Conservation (phyloP, 2,888 invertebrate genomes). For the Sipunculus nudus region DNA sequence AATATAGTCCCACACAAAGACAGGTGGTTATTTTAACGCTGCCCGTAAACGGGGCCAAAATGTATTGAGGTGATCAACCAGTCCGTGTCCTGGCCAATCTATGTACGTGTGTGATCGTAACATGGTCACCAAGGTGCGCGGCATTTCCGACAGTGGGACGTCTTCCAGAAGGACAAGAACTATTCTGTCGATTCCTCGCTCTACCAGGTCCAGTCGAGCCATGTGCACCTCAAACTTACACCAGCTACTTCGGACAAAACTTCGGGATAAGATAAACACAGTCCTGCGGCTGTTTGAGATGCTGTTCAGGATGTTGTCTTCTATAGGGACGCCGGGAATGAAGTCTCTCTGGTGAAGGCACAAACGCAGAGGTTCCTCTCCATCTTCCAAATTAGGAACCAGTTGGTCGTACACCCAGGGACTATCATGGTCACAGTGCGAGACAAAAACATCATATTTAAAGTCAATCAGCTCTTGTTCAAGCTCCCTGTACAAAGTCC, state of each 20-base stretch:
- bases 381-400: too few relatives aligned
- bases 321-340: conserved; percentile 76
- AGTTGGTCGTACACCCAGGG: too few relatives aligned
- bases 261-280: conserved; percentile 74
- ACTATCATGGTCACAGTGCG: too few relatives aligned
- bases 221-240: conserved; percentile 78
- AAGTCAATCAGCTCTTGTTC: too few relatives aligned
- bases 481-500: too few relatives aligned
- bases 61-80: too few relatives aligned
- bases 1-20: too few relatives aligned
- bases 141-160: conserved; percentile 72
- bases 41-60: too few relatives aligned
- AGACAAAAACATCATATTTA: too few relatives aligned
- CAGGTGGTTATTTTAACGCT: too few relatives aligned
- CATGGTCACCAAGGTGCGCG: conserved; percentile 74
- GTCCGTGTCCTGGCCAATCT: conserved; percentile 8
- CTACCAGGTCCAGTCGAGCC: conserved; percentile 72
- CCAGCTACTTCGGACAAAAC: conserved; percentile 77
- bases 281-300: conserved; percentile 76
- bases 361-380: too few relatives aligned
- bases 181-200: conserved; percentile 70
- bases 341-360: conserved; percentile 80
- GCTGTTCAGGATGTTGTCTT: conserved; percentile 77
- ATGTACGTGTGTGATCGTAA: too few relatives aligned
- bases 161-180: conserved; percentile 75